Conservation (phyloP, 2,113 vertebrate species). For the Calonectris borealis region DNA sequence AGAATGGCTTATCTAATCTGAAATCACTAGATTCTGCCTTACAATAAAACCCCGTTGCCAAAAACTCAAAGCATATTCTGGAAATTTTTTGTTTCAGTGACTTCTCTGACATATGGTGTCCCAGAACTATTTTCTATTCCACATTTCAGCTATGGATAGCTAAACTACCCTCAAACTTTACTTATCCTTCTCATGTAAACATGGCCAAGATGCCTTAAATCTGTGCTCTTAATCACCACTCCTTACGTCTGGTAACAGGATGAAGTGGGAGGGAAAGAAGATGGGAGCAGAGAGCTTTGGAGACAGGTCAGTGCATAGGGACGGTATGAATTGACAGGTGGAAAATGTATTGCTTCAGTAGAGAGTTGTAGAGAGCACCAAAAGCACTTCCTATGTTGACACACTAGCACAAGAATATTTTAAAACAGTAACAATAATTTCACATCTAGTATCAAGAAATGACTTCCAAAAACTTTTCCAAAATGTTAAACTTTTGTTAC, state of each 20-base stretch:
- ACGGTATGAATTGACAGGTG: neutral
- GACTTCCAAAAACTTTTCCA: neutral
- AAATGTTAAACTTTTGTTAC: neutral
- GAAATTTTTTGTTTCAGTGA: neutral
- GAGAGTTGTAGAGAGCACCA: neutral
- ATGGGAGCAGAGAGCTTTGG: neutral
- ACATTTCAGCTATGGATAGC: neutral
- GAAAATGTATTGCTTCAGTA: neutral
- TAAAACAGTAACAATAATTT: neutral
- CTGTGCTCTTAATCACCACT: neutral
- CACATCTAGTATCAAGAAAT: neutral
- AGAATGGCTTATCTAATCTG: neutral
- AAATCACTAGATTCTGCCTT: neutral
- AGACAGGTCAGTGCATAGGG: neutral
- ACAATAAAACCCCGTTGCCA: neutral
- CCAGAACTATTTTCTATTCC: neutral
- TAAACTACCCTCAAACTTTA: neutral
- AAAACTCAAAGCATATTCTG: neutral
- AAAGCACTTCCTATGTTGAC: neutral
- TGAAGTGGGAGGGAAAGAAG: neutral
- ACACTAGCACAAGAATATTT: neutral
- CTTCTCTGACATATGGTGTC: neutral
- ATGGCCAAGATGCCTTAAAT: neutral
- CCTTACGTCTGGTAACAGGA: neutral
- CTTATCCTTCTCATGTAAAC: neutral